Base-by-base conservation (phyloP, 2,888 invertebrate species). In the Lordiphosa fenestrarum region DNA sequence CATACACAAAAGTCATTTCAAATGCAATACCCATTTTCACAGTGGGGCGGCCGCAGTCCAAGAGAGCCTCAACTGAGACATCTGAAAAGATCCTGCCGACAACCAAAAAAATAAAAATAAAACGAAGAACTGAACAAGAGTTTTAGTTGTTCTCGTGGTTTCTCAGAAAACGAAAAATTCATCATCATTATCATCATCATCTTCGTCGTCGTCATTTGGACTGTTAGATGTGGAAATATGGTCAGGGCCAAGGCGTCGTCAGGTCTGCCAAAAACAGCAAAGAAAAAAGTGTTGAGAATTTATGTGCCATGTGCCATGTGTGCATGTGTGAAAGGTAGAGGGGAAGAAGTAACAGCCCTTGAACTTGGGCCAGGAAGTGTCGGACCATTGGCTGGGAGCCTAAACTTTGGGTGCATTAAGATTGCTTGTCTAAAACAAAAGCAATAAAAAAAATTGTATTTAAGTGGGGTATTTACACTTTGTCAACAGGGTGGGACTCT, bases 301-400 rank as follows among this genome's bases (percentile, higher is more conserved):
- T 62, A 53, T 57, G 71, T 21, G 55, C 66, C 73, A 53, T 57
- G 71, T 21, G 55, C 66, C 73, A 71, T 69, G 59, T 73, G 74
- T 67, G 70, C 48, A 21, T 6, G 6, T 23, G 30, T 41, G 21
- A 42, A 30, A 39, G 21, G 44, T 21, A 25, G 48, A 40, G 9
- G 53, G 35, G 47, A 7, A 30, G 30, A 51, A 55, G 36, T 21
- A 38, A 49, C 50, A 81, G 77, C 60, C 81, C 76, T 81, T 81
- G 76, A 76, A 76, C 76, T 81, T 81, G 77, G 63, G 46, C 51
- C 61, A 77, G 76, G 77, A 76, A 76, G 77, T 69, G 65, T 47
- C 65, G 71, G 53, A 55, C 76, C 62, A 78, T 73, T 78, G 74
- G 51, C 59, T 38, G 37, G 15, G 37, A 41, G 52, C 40, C 60